Base-by-base conservation (phyloP, 2,113 vertebrate species). In the Deroptyus accipitrinus region DNA sequence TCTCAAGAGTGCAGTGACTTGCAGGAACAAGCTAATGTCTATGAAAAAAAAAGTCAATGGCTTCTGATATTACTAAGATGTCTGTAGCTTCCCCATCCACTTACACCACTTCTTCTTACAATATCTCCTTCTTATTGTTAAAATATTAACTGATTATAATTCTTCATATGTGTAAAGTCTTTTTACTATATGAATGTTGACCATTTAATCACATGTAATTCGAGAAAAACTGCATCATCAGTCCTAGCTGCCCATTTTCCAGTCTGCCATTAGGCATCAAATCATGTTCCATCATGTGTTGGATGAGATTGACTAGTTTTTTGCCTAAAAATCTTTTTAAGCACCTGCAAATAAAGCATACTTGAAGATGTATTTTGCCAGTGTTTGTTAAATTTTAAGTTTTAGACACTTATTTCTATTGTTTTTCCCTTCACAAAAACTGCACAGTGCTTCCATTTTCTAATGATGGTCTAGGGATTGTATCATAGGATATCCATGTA, bases 341-440 rank as follows among this genome's bases (percentile, higher is more conserved):
- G 83, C 82, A 92, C 35, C 64, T 95, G 87, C 85, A 91, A 96
- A 97, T 95, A 96, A 96, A 96, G 90, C 82, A 83, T 91, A 94
- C 87, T 86, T 92, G 87, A 95, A 92, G 89, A 91, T 78, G 64
- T 86, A 64, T 88, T 95, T 95, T 92, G 86, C 67, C 54, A 88
- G 41, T 74, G 37, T 91, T 90, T 92, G 70, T 90, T 84, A 79
- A 44, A 54, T 77, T 94, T 77, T 24, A 12, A 57, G 64, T 83
- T 94, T 90, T 76, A 92, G 80, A 84, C 81, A 68, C 7, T 11
- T 88, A 4, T 93, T 92, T 84, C 27, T 88, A 25, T 37, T 87
- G 62, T 9, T 76, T 89, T 91, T 85, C 33, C 39, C 73, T 89
- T 68, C 63, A 55, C 33, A 75, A 62, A 75, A 92, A 68, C 25